Evolutionary conservation across 2,888 invertebrate genomes (phyloP).

Genomic region (Acronicta leporina): DNA sequence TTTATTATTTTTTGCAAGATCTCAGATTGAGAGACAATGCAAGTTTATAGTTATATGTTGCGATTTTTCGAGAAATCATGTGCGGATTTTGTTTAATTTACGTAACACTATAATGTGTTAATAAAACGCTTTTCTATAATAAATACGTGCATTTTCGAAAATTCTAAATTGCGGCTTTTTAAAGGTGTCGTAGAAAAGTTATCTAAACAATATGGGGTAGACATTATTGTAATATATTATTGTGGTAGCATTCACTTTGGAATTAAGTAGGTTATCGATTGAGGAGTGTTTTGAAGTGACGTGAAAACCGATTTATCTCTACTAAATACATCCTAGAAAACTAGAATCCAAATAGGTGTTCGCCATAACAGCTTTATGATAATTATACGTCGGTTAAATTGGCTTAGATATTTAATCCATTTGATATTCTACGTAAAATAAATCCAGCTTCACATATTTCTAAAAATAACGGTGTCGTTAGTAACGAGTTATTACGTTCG

Average conservation of each 20-base stretch:
- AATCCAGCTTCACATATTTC: neutral
- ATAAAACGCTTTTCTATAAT: constrained; percentile 11
- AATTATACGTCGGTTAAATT: neutral
- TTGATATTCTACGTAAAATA: neutral
- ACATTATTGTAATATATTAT: constrained; percentile 63
- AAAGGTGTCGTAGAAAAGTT: constrained; percentile 26
- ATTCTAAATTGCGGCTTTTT: constrained; percentile 52
- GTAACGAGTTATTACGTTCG: neutral
- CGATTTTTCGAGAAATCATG: constrained; percentile 34
- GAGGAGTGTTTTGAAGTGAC: neutral
- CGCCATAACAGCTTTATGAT: neutral
- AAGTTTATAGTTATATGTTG: constrained; percentile 46
- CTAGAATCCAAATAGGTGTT: neutral
- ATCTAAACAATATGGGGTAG: constrained; percentile 57
- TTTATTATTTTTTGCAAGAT: constrained; percentile 42
- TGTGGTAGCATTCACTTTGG: constrained; percentile 76
- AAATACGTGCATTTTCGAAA: constrained; percentile 40
- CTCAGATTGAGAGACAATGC: constrained; percentile 50
- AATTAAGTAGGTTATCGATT: constrained; percentile 29
- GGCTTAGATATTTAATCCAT: neutral
- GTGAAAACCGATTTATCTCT: neutral
- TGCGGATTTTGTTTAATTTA: constrained; percentile 18
- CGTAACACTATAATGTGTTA: constrained; percentile 38
- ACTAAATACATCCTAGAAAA: neutral
- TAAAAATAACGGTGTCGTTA: neutral